Conservation (phyloP, 2,113 vertebrate species). For the Carassius carassius region DNA sequence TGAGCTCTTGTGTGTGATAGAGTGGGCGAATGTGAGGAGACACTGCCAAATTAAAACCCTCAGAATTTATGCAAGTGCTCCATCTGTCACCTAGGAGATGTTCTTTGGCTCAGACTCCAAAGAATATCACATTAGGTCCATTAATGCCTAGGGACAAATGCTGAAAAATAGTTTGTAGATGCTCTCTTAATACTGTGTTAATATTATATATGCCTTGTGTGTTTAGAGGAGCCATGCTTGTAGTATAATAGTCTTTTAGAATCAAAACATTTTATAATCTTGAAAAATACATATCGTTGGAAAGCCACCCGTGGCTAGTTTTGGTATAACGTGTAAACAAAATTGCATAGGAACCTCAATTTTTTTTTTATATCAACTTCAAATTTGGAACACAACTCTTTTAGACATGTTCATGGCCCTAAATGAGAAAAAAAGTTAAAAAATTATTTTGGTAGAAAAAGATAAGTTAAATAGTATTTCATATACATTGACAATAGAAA, state of each 20-base stretch:
- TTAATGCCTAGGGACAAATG: conserved; percentile 4
- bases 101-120: conserved; percentile 37
- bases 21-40: conserved; percentile 43
- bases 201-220: neutral
- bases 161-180: neutral
- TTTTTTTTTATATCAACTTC: too few species aligned
- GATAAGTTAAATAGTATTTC: too few species aligned
- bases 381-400: too few species aligned
- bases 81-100: conserved; percentile 60
- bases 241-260: neutral
- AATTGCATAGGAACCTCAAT: too few species aligned
- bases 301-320: too few species aligned
- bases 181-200: conserved; percentile 6
- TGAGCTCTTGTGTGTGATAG: conserved; percentile 47
- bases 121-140: conserved; percentile 35
- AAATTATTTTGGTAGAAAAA: too few species aligned
- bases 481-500: too few species aligned
- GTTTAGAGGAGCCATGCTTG: neutral
- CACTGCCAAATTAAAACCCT: conserved; percentile 58
- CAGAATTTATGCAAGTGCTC: conserved; percentile 55
- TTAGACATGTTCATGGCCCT: too few species aligned
- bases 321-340: too few species aligned
- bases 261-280: too few species aligned
- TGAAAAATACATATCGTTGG: too few species aligned
- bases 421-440: too few species aligned